phyloP scores from a whole-genome alignment of 2,113 vertebrate genomes.

The Zingel zingel region DNA sequence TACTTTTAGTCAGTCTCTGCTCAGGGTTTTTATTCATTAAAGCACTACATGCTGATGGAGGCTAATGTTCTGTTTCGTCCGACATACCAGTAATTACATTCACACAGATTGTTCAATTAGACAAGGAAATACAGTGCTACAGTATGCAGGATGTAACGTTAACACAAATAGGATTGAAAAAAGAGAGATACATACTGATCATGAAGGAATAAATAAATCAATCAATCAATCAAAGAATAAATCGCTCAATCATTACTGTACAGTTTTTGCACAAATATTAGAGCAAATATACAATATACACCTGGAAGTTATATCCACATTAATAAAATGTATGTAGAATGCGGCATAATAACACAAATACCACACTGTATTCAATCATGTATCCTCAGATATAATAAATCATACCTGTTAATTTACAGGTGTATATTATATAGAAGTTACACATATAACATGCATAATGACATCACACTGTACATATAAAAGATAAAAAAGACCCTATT shows the following conservation, averaged over 20 bases:
- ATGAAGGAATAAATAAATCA: background rate
- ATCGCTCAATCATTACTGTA: background rate
- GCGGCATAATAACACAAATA: background rate
- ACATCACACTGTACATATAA: background rate
- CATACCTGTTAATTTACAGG: background rate
- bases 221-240: background rate
- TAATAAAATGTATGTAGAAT: background rate
- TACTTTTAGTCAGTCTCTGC: background rate
- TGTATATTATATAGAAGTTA: background rate
- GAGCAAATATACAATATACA: background rate
- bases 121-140: background rate
- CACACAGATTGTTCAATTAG: conserved; percentile 28
- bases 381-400: background rate
- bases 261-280: background rate
- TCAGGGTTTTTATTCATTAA: background rate
- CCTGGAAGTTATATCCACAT: background rate
- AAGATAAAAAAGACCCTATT: background rate
- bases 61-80: conserved; percentile 65
- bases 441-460: background rate
- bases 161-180: conserved; percentile 6
- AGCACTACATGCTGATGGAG: background rate
- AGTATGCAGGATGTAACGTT: background rate
- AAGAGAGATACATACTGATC: background rate
- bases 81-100: conserved; percentile 44
- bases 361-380: background rate